Percentiles rank a stretch among this genome's conserved stretches.
Evolutionary conservation across 2,797 vertebrate genomes (phyloP).

Genomic region (Knipowitschia caucasica): DNA sequence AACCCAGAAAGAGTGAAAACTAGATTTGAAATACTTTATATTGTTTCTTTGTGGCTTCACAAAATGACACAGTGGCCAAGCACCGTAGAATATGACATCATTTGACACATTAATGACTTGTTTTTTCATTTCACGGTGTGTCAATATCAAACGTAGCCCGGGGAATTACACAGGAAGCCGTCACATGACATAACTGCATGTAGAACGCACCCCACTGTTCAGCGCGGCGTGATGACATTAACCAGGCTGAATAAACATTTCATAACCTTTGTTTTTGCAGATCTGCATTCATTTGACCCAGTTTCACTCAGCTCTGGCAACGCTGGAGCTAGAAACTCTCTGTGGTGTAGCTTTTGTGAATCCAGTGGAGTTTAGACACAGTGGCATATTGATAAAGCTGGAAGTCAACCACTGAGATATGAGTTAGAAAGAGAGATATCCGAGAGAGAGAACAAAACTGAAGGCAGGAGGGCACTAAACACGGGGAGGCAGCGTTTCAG

Average conservation of each 20-base stretch:
- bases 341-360: neutral
- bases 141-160: neutral
- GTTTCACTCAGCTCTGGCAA: neutral
- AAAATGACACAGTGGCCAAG: neutral
- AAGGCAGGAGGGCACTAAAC: too few relatives aligned
- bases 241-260: constrained; percentile 6
- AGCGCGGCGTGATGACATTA: neutral
- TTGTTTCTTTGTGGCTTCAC: neutral
- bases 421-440: too few relatives aligned
- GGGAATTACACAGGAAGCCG: neutral
- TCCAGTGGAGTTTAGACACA: neutral
- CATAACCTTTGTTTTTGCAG: constrained; percentile 7
- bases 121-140: neutral
- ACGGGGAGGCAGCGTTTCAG: too few relatives aligned
- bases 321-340: neutral
- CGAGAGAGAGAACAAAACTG: too few relatives aligned
- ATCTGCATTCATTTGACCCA: constrained; percentile 7
- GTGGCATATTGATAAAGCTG: neutral
- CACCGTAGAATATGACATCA: neutral
- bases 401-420: too few relatives aligned
- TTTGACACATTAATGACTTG: neutral
- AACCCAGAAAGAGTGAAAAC: too few relatives aligned
- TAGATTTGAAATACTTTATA: neutral
- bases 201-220: neutral
- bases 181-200: neutral